phyloP scores from a whole-genome alignment of 2,797 vertebrate species.

The Myotis myotis region DNA sequence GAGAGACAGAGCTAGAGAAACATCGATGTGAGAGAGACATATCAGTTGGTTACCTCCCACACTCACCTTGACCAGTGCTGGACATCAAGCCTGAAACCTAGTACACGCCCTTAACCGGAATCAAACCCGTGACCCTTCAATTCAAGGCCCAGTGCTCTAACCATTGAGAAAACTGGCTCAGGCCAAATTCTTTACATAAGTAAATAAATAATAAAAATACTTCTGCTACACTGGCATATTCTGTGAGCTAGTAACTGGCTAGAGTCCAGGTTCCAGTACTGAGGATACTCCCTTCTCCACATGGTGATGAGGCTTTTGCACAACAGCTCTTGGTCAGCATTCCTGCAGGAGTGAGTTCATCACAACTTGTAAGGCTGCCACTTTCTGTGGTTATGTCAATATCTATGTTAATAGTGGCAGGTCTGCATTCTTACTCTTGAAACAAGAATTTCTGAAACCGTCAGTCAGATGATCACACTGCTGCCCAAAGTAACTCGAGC shows the following conservation, averaged over 20 bases:
- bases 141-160: no score
- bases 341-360: not conserved
- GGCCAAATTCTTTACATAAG: not conserved
- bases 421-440: not conserved
- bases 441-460: not conserved
- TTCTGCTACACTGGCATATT: not conserved
- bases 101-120: no score
- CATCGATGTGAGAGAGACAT: no score
- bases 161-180: no score
- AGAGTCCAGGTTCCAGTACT: not conserved
- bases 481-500: not conserved
- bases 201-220: not conserved
- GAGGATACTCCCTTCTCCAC: not conserved
- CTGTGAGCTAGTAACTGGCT: not conserved
- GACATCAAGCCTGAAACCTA: no score
- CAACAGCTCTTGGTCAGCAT: not conserved
- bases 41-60: no score
- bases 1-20: no score
- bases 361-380: not conserved
- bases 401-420: not conserved
- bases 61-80: no score
- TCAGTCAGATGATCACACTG: not conserved
- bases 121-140: no score
- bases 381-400: not conserved
- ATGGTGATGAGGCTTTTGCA: not conserved